Evolutionary conservation across 2,888 invertebrate genomes (phyloP).

Genomic region (Gymnoscelis rufifasciata): DNA sequence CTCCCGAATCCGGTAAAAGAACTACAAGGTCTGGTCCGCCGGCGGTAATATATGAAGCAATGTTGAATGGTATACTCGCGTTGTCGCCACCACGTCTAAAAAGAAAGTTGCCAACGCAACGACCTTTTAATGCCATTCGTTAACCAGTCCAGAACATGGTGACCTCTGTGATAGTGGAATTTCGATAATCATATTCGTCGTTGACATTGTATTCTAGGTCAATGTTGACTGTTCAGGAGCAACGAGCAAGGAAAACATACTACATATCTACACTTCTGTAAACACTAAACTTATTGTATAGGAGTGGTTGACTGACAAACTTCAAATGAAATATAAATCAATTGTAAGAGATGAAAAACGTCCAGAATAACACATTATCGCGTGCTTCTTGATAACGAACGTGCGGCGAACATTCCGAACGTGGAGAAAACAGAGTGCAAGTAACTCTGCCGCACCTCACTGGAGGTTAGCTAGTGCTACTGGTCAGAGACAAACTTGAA

Average conservation of each 20-base stretch:
- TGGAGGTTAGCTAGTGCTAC: conserved; percentile 18
- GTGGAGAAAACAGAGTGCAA: conserved; percentile 27
- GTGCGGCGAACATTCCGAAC: conserved; percentile 26
- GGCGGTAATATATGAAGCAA: neutral
- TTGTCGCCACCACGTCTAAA: conserved; percentile 15
- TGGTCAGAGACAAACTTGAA: conserved; percentile 52
- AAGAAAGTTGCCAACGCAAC: conserved; percentile 30
- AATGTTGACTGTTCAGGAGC: conserved; percentile 51
- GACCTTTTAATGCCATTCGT: conserved; percentile 40
- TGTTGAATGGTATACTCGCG: conserved; percentile 5
- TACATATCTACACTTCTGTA: conserved; percentile 18
- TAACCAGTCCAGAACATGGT: conserved; percentile 31
- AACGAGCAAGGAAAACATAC: conserved; percentile 51
- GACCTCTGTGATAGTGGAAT: conserved; percentile 47
- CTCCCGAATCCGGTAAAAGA: conserved; percentile 20
- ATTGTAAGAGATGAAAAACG: conserved; percentile 19
- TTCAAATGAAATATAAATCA: too few species aligned
- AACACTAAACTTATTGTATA: too few species aligned
- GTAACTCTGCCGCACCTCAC: conserved; percentile 19
- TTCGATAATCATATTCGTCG: conserved; percentile 39
- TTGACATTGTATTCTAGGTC: conserved; percentile 62
- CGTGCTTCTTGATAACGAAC: conserved; percentile 24
- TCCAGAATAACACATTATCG: conserved; percentile 23
- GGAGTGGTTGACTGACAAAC: too few species aligned
- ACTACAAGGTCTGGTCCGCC: neutral